Base-by-base conservation (phyloP, 2,888 invertebrate genomes). In the Noctua fimbriata region DNA sequence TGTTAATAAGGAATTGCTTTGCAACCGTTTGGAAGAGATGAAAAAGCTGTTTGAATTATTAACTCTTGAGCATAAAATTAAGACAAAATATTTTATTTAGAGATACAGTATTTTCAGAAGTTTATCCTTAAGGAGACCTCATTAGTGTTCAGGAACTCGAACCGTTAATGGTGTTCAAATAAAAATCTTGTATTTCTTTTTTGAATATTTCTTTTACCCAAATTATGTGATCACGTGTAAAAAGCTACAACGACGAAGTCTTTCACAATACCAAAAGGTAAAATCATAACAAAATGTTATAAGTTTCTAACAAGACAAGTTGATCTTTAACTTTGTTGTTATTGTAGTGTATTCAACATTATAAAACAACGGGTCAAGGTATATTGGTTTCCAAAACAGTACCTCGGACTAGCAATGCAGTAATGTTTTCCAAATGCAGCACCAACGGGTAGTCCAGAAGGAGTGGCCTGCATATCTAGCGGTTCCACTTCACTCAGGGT, bases 401-500 rank as follows among this genome's bases (percentile, higher is more conserved):
- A 63, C 32, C 32, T 63, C 21, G 21, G 10, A 10, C 63, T 10
- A 32, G 21, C 21, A 58, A 28, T 44, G 18, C 12, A 21, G 44
- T n/a, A 32, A 49, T 14, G 4, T 41, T n/a, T 73, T 76, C 55
- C 83, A 49, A 89, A 66, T 36, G 10, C 93, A 98, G 98, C 98
- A 81, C 98, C 98, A 10, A 98, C 98, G 89, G 98, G 98, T 12
- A 97, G 98, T 69, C 98, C 98, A 7, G 97, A 98, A 91, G 97
- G 97, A 89, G 97, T 98, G 76, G 97, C 97, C 82, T 98, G 98
- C 92, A 97, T 97, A 73, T 97, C 98, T 69, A 97, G 98, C 83
- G 98, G 98, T 52, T 98, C 98, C 32, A 98, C 98, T 83, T 98
- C 98, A 86, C 97, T 98, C 78, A 98, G 98, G 92, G 97, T 98